Evolutionary conservation across 2,888 invertebrate genomes (phyloP).

Genomic region (Ditylenchus weischeri): DNA sequence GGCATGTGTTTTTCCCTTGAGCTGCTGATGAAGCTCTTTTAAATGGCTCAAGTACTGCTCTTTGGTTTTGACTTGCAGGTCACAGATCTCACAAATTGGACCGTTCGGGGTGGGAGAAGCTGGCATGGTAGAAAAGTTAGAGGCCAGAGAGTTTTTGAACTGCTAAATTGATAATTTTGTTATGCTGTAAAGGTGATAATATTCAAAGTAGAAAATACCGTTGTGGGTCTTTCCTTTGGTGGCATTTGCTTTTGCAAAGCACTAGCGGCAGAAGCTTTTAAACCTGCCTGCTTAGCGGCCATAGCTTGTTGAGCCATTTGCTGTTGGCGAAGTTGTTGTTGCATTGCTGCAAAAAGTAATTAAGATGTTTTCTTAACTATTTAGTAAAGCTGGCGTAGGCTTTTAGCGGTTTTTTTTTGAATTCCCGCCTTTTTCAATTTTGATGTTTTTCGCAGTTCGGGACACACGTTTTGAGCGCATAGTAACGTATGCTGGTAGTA

Average conservation of each 20-base stretch:
- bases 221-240: too few species aligned
- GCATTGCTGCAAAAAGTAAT: slow-evolving; percentile 24
- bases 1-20: slow-evolving; percentile 39
- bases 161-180: slow-evolving; percentile 1
- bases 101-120: slow-evolving; percentile 6
- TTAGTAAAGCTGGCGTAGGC: slow-evolving; percentile 1
- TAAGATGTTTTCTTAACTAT: slow-evolving; percentile 16
- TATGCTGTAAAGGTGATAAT: background rate
- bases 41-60: slow-evolving; percentile 43
- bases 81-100: slow-evolving; percentile 54
- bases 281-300: slow-evolving; percentile 10
- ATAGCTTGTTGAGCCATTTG: slow-evolving; percentile 7
- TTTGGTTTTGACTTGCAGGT: slow-evolving; percentile 37
- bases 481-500: too few species aligned
- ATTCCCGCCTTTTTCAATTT: too few species aligned
- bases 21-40: slow-evolving; percentile 47
- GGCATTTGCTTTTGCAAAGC: background rate
- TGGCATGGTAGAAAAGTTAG: background rate
- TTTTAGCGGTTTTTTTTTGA: too few species aligned
- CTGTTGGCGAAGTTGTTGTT: slow-evolving; percentile 21
- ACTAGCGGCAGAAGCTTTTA: slow-evolving; percentile 1
- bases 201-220: background rate
- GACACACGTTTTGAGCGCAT: too few species aligned
- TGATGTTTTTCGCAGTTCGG: too few species aligned
- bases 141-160: background rate